Conservation (phyloP, 1,140 invertebrate species). For the Sarcophaga peregrina region DNA sequence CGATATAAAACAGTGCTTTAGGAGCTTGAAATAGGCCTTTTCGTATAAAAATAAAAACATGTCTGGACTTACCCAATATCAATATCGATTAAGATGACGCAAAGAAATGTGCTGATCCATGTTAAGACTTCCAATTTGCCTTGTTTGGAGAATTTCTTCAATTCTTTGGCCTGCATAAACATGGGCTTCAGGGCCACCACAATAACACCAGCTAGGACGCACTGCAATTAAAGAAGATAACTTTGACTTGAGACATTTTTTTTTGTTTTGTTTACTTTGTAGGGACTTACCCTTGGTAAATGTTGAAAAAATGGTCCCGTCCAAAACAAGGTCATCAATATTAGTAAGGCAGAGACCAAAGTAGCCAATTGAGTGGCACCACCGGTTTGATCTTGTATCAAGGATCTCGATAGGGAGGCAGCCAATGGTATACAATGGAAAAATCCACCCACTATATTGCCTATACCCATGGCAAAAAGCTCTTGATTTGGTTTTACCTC, state of each 20-base stretch:
- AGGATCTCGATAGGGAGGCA: conserved; percentile 83
- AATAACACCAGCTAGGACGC: conserved; percentile 88
- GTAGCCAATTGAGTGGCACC: conserved; percentile 84
- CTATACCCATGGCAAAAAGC: conserved; percentile 79
- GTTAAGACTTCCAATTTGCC: conserved; percentile 86
- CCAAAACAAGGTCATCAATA: conserved; percentile 83
- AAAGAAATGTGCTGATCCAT: conserved; percentile 85
- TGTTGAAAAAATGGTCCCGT: conserved; percentile 86
- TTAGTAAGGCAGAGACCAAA: conserved; percentile 75
- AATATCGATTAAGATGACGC: conserved; percentile 86
- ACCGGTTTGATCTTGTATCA: conserved; percentile 83
- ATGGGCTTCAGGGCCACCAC: conserved; percentile 91
- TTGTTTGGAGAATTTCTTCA: conserved; percentile 79
- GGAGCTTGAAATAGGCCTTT: too few relatives aligned
- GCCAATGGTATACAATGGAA: conserved; percentile 87
- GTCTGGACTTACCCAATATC: conserved; percentile 71
- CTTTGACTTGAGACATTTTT: too few relatives aligned
- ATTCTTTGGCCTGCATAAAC: conserved; percentile 83
- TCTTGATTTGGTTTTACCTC: conserved; percentile 92
- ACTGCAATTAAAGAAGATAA: conserved; percentile 48
- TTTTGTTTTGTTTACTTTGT: not conserved
- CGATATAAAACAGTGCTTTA: too few relatives aligned
- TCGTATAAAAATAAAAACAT: too few relatives aligned
- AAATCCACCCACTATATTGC: conserved; percentile 84
- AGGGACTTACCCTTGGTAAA: conserved; percentile 75